Base-by-base conservation (phyloP, 2,797 vertebrate species). In the Clarias fuscus region DNA sequence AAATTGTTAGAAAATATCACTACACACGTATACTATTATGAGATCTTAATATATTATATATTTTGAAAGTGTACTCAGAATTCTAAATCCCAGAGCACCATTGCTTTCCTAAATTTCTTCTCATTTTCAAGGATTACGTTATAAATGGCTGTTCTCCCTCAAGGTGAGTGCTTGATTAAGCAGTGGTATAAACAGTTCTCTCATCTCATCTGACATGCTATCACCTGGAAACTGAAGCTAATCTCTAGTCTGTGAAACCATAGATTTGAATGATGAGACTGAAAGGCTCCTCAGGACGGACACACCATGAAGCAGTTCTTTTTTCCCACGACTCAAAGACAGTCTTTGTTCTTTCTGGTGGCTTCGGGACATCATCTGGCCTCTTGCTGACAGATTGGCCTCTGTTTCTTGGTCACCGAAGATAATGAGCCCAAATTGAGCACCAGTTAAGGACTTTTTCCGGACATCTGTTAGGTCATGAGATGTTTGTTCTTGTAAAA, bases 281-380 rank as follows among this genome's bases (percentile, higher is more conserved):
- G n/a, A 56, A 84, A 72, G 7, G 5, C 73, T 78, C 20, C 56
- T 86, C 53, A 53, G 37, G 20, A 79, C 7, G 13, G 77, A 22
- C 61, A 17, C 56, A 87, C 64, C 30, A 71, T 83, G 73, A 79
- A 79, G 67, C 65, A 84, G 10, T 53, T n/a, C 64, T 48, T 83
- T 78, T 87, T 85, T 84, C 70, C 65, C 20, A 78, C 53, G 83
- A 71, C 87, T 93, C 92, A 95, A 93, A 92, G 91, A 90, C 53
- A 77, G 87, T 87, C 92, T 93, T 94, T 95, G 94, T 94, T 90
- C 83, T 83, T 89, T 88, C 83, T 88, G 85, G 88, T 90, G 86
- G 89, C 91, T 89, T 87, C 89, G 92, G 90, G 91, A 93, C 92
- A 93, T 94, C 90, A 92, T 94, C 93, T 94, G 93, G 93, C 94